phyloP scores from a whole-genome alignment of 2,888 invertebrate genomes.

The Tolmerus cingulatus region DNA sequence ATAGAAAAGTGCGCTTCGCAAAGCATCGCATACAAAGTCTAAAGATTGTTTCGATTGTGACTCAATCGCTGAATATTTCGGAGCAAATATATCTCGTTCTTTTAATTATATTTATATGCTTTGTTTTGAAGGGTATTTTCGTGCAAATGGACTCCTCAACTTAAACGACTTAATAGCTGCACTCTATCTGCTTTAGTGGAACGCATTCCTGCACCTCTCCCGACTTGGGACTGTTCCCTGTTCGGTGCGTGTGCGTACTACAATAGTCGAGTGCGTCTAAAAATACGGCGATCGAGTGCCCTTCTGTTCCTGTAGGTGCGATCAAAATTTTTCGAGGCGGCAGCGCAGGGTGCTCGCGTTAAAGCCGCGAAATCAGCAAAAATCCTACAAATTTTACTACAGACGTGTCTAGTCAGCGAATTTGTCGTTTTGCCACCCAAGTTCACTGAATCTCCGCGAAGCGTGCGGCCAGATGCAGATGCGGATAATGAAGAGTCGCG shows the following conservation, averaged over 20 bases:
- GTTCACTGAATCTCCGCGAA: constrained; percentile 26
- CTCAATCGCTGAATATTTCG: not conserved
- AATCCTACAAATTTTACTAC: constrained; percentile 39
- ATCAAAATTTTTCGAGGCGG: constrained; percentile 11
- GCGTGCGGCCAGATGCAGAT: constrained; percentile 36
- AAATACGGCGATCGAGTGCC: not conserved
- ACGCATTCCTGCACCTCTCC: not conserved
- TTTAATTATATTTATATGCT: not conserved
- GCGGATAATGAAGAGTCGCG: constrained; percentile 20
- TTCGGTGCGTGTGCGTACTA: not conserved
- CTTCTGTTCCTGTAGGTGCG: constrained; percentile 29
- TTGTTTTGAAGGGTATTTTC: not conserved
- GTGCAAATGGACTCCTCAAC: not conserved
- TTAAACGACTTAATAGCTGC: not conserved
- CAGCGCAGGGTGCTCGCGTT: not conserved
- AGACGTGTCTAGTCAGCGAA: constrained; percentile 45
- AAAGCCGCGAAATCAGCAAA: not conserved
- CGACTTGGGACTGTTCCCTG: not conserved
- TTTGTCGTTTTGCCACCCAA: constrained; percentile 46
- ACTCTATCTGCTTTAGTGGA: not conserved
- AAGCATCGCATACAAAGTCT: not conserved
- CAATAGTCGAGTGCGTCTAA: not conserved
- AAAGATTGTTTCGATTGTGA: not conserved
- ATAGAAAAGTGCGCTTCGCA: too few species aligned
- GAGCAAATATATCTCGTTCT: not conserved